phyloP scores from a whole-genome alignment of 2,888 invertebrate species.

The Macrostomum cliftonense region DNA sequence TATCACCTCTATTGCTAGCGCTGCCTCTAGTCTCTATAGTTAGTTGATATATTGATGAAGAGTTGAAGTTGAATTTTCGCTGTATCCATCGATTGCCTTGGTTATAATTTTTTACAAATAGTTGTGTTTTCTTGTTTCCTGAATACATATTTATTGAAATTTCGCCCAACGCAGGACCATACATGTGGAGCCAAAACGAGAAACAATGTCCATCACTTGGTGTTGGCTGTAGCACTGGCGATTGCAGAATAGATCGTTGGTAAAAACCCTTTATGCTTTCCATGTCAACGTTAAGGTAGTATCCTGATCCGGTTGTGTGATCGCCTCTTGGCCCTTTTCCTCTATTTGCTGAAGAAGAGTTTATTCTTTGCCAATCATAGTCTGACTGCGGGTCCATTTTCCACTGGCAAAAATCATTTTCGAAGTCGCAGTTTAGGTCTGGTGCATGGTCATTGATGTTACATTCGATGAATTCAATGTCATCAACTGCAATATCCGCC shows the following conservation, averaged over 20 bases:
- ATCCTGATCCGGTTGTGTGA: neutral
- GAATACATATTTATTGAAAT: neutral
- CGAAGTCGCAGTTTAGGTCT: constrained; percentile 23
- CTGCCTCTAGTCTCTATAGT: constrained; percentile 23
- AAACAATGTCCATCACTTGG: constrained; percentile 19
- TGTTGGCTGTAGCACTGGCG: constrained; percentile 19
- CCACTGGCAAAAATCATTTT: constrained; percentile 21
- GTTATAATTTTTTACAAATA: neutral
- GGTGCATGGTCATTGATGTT: constrained; percentile 11
- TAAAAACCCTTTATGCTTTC: neutral
- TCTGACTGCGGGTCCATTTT: constrained; percentile 15
- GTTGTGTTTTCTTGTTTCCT: neutral
- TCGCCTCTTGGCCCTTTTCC: neutral
- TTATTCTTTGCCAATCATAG: constrained; percentile 2
- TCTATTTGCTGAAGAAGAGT: neutral
- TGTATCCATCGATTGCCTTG: too few relatives aligned
- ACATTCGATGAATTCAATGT: constrained; percentile 18
- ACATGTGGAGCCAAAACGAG: constrained; percentile 30
- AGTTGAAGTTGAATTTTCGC: too few relatives aligned
- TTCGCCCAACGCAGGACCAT: constrained; percentile 17
- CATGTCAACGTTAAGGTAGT: constrained; percentile 1
- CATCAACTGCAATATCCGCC: constrained; percentile 23
- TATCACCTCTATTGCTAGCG: constrained; percentile 20
- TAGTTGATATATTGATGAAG: too few relatives aligned
- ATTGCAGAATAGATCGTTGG: constrained; percentile 13